These are phyloP conservation scores for Muscina levida DNA, from an alignment of 2,888 invertebrate genomes.

Conservation along the genomic window DNA sequence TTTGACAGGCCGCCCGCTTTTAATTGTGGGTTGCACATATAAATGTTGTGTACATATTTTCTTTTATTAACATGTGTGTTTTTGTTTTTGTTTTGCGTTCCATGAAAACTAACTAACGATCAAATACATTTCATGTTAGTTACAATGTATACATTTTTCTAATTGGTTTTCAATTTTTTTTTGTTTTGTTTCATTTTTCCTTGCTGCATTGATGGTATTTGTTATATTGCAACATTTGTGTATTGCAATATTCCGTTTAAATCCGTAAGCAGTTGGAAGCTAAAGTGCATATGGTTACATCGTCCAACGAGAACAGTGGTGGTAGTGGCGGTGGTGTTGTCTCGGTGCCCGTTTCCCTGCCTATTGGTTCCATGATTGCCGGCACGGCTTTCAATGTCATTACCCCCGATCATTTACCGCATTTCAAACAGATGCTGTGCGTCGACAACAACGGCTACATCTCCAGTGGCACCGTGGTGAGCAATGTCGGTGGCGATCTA, in stretches of 20 bases:
- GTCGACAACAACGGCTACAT: conserved; percentile 92
- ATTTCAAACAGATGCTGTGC: conserved; percentile 92
- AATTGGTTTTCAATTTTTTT: conserved; percentile 64
- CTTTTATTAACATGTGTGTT: conserved; percentile 20
- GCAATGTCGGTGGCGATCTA: conserved; percentile 84
- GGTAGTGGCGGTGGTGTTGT: conserved; percentile 74
- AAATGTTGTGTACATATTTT: conserved; percentile 33
- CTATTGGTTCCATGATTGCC: conserved; percentile 90
- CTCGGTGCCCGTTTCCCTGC: conserved; percentile 81
- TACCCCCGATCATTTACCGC: conserved; percentile 90
- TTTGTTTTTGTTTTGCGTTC: too few relatives aligned
- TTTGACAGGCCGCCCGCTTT: conserved; percentile 41
- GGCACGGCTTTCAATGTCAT: conserved; percentile 92
- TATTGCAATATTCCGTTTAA: too few relatives aligned
- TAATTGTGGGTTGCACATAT: conserved; percentile 46
- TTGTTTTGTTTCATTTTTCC: conserved; percentile 44
- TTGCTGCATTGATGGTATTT: conserved; percentile 36
- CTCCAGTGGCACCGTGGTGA: conserved; percentile 84
- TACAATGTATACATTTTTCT: conserved; percentile 39
- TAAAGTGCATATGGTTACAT: conserved; percentile 78
- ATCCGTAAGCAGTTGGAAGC: conserved; percentile 70
- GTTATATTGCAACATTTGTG: conserved; percentile 21
- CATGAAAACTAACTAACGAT: too few relatives aligned
- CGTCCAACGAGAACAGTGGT: conserved; percentile 77
- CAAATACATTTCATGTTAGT: conserved; percentile 4